Conservation (phyloP, 2,797 vertebrate genomes). For the Diplodus puntazzo region DNA sequence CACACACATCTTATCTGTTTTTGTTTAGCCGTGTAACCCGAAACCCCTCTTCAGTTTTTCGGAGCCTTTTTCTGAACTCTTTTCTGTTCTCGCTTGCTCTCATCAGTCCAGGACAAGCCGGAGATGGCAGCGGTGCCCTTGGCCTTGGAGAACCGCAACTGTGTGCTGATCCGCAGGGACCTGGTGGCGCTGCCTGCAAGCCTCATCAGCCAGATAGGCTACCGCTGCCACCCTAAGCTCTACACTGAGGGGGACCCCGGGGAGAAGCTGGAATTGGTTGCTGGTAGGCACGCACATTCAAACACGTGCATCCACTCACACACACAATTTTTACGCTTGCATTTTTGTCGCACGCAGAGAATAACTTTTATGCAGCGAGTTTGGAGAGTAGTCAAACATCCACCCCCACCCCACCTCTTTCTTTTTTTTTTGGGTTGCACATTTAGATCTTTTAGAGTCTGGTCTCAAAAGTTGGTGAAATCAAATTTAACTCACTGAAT, state of each 20-base stretch:
- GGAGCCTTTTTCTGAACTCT: constrained; percentile 11
- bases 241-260: constrained; percentile 99
- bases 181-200: constrained; percentile 97
- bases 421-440: background rate
- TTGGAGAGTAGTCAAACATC: background rate
- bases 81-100: constrained; percentile 23
- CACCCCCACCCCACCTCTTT: too few relatives aligned
- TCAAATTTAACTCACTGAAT: constrained; percentile 13
- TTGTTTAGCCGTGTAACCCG: constrained; percentile 29
- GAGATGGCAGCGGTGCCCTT: constrained; percentile 89
- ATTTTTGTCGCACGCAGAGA: constrained; percentile 20
- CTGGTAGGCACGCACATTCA: constrained; percentile 84
- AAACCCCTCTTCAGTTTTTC: constrained; percentile 12
- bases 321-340: background rate
- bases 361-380: background rate
- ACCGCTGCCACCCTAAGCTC: constrained; percentile 98
- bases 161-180: constrained; percentile 96
- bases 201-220: constrained; percentile 98
- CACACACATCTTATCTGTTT: constrained; percentile 1
- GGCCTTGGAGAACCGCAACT: constrained; percentile 93
- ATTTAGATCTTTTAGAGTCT: constrained; percentile 18
- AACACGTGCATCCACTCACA: constrained; percentile 7
- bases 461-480: background rate
- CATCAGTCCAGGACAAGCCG: constrained; percentile 90
- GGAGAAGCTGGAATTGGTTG: constrained; percentile 97